A percentile compares a stretch with the other conserved stretches of the same genome.
These are phyloP conservation scores for Engystomops pustulosus DNA, from an alignment of 2,113 vertebrate species.

Conservation along the genomic window DNA sequence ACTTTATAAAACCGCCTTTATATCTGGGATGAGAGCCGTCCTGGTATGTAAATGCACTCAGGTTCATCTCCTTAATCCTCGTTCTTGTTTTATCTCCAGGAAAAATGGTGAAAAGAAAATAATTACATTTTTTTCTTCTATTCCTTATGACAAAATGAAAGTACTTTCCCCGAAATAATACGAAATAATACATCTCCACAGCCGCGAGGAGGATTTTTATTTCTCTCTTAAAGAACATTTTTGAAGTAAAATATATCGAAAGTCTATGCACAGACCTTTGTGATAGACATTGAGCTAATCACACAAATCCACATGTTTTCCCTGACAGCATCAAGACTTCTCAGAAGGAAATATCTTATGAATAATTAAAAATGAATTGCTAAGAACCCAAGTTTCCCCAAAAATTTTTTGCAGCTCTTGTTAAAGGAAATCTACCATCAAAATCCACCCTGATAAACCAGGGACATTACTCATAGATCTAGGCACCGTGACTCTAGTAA, in stretches of 20 bases:
- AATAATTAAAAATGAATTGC: neutral
- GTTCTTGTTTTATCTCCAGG: slow-evolving; percentile 39
- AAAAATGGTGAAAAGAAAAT: slow-evolving; percentile 46
- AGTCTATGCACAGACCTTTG: neutral
- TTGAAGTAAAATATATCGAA: neutral
- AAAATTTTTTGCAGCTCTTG: too few relatives aligned
- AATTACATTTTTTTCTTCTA: slow-evolving; percentile 47
- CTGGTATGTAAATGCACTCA: slow-evolving; percentile 39
- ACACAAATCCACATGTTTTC: neutral
- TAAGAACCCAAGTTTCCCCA: too few relatives aligned
- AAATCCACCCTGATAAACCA: too few relatives aligned
- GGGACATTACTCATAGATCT: too few relatives aligned
- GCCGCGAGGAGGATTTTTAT: slow-evolving; percentile 28
- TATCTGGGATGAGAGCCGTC: neutral
- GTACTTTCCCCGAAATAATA: slow-evolving; percentile 33
- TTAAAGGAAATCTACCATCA: too few relatives aligned
- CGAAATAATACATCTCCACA: slow-evolving; percentile 25
- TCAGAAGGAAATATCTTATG: neutral
- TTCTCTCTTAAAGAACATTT: neutral
- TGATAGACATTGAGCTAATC: neutral
- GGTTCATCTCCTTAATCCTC: slow-evolving; percentile 27
- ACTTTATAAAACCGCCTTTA: neutral
- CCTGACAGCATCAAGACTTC: neutral
- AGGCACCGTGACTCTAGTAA: too few relatives aligned
- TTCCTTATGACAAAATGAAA: slow-evolving; percentile 42